These are phyloP conservation scores for Ferrisia virgata DNA, from an alignment of 2,888 invertebrate species.

Conservation along the genomic window DNA sequence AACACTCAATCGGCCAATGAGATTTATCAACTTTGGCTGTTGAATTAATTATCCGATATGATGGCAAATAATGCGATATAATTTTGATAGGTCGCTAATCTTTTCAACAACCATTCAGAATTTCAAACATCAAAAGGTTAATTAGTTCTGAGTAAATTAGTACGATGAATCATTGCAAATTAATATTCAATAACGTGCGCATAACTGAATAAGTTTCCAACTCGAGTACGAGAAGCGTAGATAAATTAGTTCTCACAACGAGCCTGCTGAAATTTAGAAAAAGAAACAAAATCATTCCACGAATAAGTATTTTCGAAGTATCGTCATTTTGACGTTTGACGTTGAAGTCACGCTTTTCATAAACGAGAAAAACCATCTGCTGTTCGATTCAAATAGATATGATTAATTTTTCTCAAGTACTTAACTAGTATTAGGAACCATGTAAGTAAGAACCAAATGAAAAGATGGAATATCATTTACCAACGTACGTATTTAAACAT, in stretches of 20 bases:
- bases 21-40: not conserved
- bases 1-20: not conserved
- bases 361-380: not conserved
- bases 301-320: not conserved
- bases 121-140: not conserved
- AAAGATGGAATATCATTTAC: not conserved
- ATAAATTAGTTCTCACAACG: not conserved
- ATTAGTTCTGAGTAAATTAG: not conserved
- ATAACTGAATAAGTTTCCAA: not conserved
- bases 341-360: not conserved
- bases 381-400: too few species aligned
- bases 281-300: not conserved
- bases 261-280: not conserved
- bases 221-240: not conserved
- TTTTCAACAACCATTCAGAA: not conserved
- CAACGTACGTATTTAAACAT: not conserved
- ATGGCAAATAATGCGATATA: not conserved
- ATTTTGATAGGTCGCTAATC: not conserved
- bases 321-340: not conserved
- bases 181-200: not conserved
- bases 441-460: not conserved
- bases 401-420: too few species aligned
- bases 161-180: constrained; percentile 9
- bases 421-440: too few species aligned
- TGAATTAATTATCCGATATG: not conserved